A percentile compares a stretch with the other conserved stretches of the same genome.
Conservation (phyloP, 2,888 invertebrate species). For the Crioceris asparagi region DNA sequence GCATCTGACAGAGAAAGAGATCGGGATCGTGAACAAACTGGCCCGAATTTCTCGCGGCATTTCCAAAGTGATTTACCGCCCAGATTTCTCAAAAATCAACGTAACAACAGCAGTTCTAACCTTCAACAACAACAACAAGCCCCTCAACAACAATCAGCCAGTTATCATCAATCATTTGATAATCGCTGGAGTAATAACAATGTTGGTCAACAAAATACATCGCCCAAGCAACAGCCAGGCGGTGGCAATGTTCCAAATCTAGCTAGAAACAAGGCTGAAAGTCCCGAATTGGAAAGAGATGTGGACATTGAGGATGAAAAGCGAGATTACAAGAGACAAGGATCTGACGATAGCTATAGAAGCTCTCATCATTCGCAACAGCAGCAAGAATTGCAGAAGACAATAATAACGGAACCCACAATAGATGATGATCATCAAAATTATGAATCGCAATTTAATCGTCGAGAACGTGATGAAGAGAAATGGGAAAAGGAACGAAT, state of each 20-base stretch:
- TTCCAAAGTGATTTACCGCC: slow-evolving; percentile 80
- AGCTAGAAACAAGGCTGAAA: slow-evolving; percentile 8
- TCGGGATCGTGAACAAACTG: slow-evolving; percentile 40
- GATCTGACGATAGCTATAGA: slow-evolving; percentile 30
- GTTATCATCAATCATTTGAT: slow-evolving; percentile 18
- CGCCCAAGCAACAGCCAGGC: neutral
- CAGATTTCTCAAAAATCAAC: slow-evolving; percentile 71
- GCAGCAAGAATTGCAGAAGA: slow-evolving; percentile 21
- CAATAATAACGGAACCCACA: no score
- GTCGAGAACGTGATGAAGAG: slow-evolving; percentile 22
- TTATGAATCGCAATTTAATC: slow-evolving; percentile 30
- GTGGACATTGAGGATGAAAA: slow-evolving; percentile 28
- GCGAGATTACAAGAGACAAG: slow-evolving; percentile 30
- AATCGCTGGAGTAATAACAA: slow-evolving; percentile 21
- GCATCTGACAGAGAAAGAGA: slow-evolving; percentile 27
- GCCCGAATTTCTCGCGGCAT: slow-evolving; percentile 56
- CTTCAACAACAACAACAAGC: slow-evolving; percentile 24
- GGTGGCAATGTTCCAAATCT: slow-evolving; percentile 5
- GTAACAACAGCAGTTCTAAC: slow-evolving; percentile 38
- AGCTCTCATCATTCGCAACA: slow-evolving; percentile 23
- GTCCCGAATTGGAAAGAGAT: slow-evolving; percentile 22
- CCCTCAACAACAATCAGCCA: slow-evolving; percentile 23
- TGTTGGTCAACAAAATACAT: no score
- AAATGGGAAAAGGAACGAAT: no score
- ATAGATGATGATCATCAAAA: slow-evolving; percentile 31